Base-by-base conservation (phyloP, 2,888 invertebrate genomes). In the Caenorhabditis wallacei region DNA sequence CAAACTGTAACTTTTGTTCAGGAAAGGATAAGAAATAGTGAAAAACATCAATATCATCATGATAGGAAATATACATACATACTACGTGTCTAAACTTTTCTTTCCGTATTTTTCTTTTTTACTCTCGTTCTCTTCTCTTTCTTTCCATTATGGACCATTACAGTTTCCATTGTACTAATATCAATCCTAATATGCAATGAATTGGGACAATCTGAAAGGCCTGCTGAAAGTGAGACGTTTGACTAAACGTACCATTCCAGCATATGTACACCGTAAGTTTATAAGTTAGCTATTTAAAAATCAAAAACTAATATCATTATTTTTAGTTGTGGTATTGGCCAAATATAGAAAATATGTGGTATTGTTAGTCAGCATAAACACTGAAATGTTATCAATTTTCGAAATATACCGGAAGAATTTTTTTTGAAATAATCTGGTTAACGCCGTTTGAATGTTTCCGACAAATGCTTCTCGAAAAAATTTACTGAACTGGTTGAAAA, bases 221-320 rank as follows among this genome's bases (percentile, higher is more conserved):
- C 75, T 70, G 64, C 51, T 83, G 43, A 79, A 83, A 54, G 46
- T 46, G 43, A 66, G 83, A 37, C 63, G 83, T 30, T 56, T 54
- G 26, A 75, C 83, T 20, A 83, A 83, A 75, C 76, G 79, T 57
- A 64, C 74, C 16, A 79, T 83, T 20, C 83, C 83, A 57, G 74
- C 79, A 24, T 83, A 83, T 40, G 70, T 83, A 16, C 70, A 53
- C 37, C 79, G 83, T 83, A 69, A 83, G 83, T 83, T 68, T 30
- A 30, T 30, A 30, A 30, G 30, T 5, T 30, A 30, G 30, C 8
- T 8, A 30, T 30, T 30, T 8, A 30, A 30, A 30, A 30, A 30
- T 3, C 30, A 30, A 30, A 30, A n/a, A n/a, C n/a, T n/a, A n/a
- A n/a, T n/a, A n/a, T n/a, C n/a, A n/a, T n/a, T n/a, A n/a, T n/a